A percentile compares a stretch with the other conserved stretches of the same genome.
These are phyloP conservation scores for Pogona vitticeps DNA, from an alignment of 2,113 vertebrate species.

Conservation along the genomic window DNA sequence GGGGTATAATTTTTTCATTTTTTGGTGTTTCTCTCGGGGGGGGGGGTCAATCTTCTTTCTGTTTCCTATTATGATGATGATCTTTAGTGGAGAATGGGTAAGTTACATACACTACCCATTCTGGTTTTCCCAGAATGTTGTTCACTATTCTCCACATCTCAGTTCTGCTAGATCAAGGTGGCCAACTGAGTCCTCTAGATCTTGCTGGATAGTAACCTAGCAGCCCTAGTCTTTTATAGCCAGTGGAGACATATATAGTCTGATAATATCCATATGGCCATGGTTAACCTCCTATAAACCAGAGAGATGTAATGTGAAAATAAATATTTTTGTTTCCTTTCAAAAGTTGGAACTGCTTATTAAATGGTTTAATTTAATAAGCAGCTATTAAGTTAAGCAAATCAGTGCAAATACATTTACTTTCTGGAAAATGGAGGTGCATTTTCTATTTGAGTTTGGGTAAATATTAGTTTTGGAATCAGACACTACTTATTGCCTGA, in stretches of 20 bases:
- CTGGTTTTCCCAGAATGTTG: not conserved
- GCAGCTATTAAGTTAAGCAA: not conserved
- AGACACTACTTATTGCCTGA: not conserved
- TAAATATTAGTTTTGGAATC: not conserved
- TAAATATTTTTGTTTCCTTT: not conserved
- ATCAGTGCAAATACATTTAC: not conserved
- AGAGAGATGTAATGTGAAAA: not conserved
- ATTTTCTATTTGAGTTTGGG: not conserved
- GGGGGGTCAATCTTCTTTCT: no score
- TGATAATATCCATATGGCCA: no score
- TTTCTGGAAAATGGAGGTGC: not conserved
- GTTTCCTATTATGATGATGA: not conserved
- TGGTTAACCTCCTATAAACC: no score
- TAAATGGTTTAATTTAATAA: not conserved
- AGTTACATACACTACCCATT: not conserved
- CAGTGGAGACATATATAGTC: no score
- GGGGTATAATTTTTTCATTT: not conserved
- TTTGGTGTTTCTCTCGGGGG: not conserved
- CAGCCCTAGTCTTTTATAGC: no score
- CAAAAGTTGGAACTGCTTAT: not conserved
- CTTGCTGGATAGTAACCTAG: no score
- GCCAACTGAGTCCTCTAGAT: no score
- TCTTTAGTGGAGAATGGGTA: not conserved
- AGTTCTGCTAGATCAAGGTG: not conserved
- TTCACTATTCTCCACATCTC: not conserved